Base-by-base conservation (phyloP, 2,888 invertebrate species). In the Eupelmus urozonus region DNA sequence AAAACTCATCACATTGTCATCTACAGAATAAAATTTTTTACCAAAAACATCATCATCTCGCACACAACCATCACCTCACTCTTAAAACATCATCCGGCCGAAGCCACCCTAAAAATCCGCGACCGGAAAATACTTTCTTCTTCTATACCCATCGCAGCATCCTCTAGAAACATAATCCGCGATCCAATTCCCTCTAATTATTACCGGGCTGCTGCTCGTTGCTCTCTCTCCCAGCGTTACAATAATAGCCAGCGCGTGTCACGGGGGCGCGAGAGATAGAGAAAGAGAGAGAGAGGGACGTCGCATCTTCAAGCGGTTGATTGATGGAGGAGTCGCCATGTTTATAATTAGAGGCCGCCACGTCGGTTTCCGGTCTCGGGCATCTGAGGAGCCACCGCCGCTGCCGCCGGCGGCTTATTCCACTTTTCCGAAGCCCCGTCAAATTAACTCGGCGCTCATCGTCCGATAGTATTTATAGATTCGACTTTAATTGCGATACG, bases 301-400 rank as follows among this genome's bases (percentile, higher is more conserved):
- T 72, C 79, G 81, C 84, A 82, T 84, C 84, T 81, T 83, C 75
- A 75, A 79, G 83, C 76, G 83, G 78, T 87, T 88, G 88, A 88
- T 88, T 87, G 88, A 89, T 87, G 88, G 88, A 86, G 86, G 84
- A 87, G 87, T 87, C 86, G 85, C 86, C 85, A 86, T 85, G 88
- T 86, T 89, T 88, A 88, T 88, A 89, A 89, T 89, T 89, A 89
- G 88, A 88, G 85, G 81, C 83, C 82, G 84, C 70, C 60, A 25
- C 4, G 34, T 53, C n/a, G 71, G 84, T 86, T 87, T 87, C 87
- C 87, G 85, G 85, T 83, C 80, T 67, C 79, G 66, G 74, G 60
- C 78, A 40, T 63, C 40, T 42, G 40, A 27, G 40, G 13, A 20
- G n/a, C n/a, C n/a, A n/a, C n/a, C n/a, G n/a, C n/a, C n/a, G n/a